Evolutionary conservation across 2,113 vertebrate species (phyloP).

Genomic region (Willisornis vidua): DNA sequence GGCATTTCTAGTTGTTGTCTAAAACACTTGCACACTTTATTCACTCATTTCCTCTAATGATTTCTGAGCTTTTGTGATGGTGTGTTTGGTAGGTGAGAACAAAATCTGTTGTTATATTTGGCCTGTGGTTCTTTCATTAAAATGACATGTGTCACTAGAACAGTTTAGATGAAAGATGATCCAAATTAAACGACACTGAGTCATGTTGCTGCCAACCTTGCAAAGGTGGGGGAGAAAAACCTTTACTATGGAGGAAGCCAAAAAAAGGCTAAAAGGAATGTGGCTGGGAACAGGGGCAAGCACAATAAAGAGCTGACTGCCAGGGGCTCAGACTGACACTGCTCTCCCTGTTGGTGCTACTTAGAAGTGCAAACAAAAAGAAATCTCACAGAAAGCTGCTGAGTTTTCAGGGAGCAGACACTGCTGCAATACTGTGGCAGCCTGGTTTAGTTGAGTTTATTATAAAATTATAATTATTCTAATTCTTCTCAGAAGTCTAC

Average conservation of each 20-base stretch:
- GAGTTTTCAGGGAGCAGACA: neutral
- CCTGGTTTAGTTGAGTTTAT: neutral
- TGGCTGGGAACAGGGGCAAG: neutral
- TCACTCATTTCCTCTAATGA: neutral
- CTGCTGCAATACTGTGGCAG: neutral
- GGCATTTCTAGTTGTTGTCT: neutral
- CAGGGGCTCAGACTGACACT: accelerated
- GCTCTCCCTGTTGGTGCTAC: neutral
- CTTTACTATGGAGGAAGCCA: neutral
- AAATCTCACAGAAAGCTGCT: neutral
- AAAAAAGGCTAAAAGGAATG: neutral
- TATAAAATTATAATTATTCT: too few relatives aligned
- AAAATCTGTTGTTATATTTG: neutral
- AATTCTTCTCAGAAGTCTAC: too few relatives aligned
- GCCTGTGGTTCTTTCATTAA: neutral
- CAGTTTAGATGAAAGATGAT: neutral
- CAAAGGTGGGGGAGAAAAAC: neutral
- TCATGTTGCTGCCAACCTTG: neutral
- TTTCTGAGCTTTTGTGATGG: neutral
- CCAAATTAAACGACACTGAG: neutral
- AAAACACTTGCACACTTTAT: neutral
- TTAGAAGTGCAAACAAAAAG: neutral
- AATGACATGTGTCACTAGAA: neutral
- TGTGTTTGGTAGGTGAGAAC: neutral
- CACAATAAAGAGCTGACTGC: neutral